Evolutionary conservation across 2,888 invertebrate genomes (phyloP).

Genomic region (Lymantria dispar): DNA sequence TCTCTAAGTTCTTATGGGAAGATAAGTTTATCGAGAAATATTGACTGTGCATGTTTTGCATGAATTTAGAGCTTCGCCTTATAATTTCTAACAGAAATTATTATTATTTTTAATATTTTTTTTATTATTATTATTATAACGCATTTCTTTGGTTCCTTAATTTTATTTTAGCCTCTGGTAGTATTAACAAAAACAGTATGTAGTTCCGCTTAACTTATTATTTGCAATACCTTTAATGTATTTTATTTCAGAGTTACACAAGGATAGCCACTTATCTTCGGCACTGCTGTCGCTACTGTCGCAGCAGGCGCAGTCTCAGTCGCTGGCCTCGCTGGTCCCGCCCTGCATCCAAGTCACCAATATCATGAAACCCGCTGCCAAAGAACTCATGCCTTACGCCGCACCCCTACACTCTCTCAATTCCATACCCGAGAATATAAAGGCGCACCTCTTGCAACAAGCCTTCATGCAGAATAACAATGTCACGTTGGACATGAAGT

Average conservation of each 20-base stretch:
- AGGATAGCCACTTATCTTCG: conserved; percentile 67
- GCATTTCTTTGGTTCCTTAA: conserved; percentile 83
- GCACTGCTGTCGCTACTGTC: conserved; percentile 75
- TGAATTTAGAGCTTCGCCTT: conserved; percentile 81
- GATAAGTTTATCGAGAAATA: conserved; percentile 60
- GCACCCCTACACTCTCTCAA: conserved; percentile 31
- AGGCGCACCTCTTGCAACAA: conserved; percentile 63
- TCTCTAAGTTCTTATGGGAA: conserved; percentile 69
- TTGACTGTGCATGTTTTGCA: conserved; percentile 81
- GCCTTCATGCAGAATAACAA: conserved; percentile 71
- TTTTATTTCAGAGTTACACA: conserved; percentile 74
- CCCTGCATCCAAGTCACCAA: conserved; percentile 53
- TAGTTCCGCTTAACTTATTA: conserved; percentile 71
- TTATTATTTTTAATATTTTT: conserved; percentile 47
- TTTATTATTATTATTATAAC: conserved; percentile 66
- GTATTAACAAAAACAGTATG: conserved; percentile 77
- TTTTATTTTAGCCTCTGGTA: conserved; percentile 79
- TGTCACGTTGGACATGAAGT: conserved; percentile 48
- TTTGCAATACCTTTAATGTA: conserved; percentile 75
- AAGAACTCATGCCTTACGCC: conserved; percentile 27
- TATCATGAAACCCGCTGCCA: conserved; percentile 38
- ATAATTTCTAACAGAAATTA: conserved; percentile 77
- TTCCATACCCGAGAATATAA: conserved; percentile 53
- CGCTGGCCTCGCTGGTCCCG: conserved; percentile 52
- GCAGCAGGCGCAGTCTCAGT: conserved; percentile 51